These are phyloP conservation scores for Cheiracanthium punctorium DNA, from an alignment of 2,888 invertebrate species.

Conservation along the genomic window DNA sequence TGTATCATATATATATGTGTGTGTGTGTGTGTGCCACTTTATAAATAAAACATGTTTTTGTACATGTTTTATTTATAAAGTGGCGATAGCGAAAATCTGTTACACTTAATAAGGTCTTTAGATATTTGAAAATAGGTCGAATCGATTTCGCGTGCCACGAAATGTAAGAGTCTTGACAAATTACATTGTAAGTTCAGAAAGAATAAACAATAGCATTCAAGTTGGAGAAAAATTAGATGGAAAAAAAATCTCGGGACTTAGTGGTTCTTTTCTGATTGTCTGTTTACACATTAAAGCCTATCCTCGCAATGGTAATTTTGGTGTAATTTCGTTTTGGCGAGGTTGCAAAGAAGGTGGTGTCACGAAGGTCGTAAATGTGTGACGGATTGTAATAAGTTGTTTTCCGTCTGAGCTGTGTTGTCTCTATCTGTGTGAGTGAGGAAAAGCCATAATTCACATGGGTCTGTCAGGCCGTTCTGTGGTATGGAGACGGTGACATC, in stretches of 20 bases:
- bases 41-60: too few relatives aligned
- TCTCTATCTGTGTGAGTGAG: constrained; percentile 37
- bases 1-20: too few relatives aligned
- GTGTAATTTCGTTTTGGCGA: constrained; percentile 58
- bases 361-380: constrained; percentile 60
- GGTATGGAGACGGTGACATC: not conserved
- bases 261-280: constrained; percentile 33
- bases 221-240: not conserved
- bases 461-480: not conserved
- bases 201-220: too few relatives aligned
- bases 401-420: constrained; percentile 41
- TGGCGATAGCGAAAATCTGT: too few relatives aligned
- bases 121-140: too few relatives aligned
- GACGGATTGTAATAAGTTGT: constrained; percentile 50
- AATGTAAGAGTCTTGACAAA: too few relatives aligned
- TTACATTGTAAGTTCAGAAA: too few relatives aligned
- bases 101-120: too few relatives aligned
- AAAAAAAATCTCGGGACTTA: not conserved
- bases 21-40: too few relatives aligned
- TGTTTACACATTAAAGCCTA: constrained; percentile 19
- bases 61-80: too few relatives aligned
- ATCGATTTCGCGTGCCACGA: too few relatives aligned
- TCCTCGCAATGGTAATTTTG: constrained; percentile 43
- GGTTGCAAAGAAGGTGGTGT: constrained; percentile 56
- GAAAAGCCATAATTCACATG: constrained; percentile 58